These are phyloP conservation scores for Danio albolineatus DNA, from an alignment of 2,797 vertebrate genomes.

Conservation along the genomic window DNA sequence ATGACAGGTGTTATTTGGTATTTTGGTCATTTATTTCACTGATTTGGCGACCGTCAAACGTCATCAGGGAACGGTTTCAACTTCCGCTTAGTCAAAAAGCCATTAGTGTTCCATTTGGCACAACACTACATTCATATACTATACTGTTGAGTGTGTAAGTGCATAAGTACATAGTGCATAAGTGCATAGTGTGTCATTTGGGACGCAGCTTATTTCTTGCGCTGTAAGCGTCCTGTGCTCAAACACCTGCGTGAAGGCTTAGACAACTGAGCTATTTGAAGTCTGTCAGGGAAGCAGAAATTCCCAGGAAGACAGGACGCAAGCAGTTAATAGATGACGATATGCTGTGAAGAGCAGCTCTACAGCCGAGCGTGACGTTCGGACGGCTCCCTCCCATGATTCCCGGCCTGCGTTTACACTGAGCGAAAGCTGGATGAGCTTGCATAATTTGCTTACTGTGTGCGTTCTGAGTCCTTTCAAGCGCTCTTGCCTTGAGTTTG, in stretches of 20 bases:
- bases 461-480: background rate
- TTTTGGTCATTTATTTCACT: too few species aligned
- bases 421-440: conserved; percentile 11
- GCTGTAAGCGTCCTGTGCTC: conserved; percentile 15
- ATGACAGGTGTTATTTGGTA: too few species aligned
- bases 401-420: conserved; percentile 19
- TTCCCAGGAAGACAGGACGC: conserved; percentile 38
- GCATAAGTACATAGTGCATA: too few species aligned
- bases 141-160: too few species aligned
- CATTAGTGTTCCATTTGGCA: too few species aligned
- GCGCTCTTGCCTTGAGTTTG: background rate
- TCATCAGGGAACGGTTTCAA: too few species aligned
- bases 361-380: conserved; percentile 18
- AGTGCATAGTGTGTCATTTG: too few species aligned
- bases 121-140: too few species aligned
- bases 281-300: conserved; percentile 18
- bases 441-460: conserved; percentile 4
- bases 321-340: conserved; percentile 45
- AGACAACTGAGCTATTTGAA: conserved; percentile 42
- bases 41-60: too few species aligned
- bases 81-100: too few species aligned
- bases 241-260: conserved; percentile 12
- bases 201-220: too few species aligned
- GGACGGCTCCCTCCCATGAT: conserved; percentile 26
- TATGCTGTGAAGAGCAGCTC: conserved; percentile 19